These are phyloP conservation scores for Onthophagus taurus DNA, from an alignment of 1,140 invertebrate genomes.

Conservation along the genomic window DNA sequence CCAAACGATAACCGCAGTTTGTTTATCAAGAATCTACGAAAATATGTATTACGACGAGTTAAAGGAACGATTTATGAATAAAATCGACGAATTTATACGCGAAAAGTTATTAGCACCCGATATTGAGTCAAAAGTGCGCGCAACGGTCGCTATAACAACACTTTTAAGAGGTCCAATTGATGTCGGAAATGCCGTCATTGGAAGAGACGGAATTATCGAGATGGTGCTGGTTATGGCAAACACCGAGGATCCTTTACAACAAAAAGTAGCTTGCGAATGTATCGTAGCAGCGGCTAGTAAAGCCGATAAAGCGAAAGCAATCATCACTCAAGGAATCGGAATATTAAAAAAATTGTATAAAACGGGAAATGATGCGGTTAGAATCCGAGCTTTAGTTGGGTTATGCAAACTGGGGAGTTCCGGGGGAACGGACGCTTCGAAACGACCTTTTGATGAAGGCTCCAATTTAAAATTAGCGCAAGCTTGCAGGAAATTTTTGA, in stretches of 20 bases:
- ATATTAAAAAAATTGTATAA: slow-evolving; percentile 92
- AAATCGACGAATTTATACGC: slow-evolving; percentile 82
- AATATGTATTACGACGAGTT: slow-evolving; percentile 88
- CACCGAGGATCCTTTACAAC: slow-evolving; percentile 71
- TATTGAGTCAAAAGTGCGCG: slow-evolving; percentile 81
- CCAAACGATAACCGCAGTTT: slow-evolving; percentile 77
- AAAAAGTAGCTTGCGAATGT: slow-evolving; percentile 92
- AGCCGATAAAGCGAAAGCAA: slow-evolving; percentile 90
- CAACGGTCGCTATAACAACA: slow-evolving; percentile 81
- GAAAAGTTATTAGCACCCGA: slow-evolving; percentile 77
- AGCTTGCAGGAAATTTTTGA: slow-evolving; percentile 84
- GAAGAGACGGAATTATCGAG: slow-evolving; percentile 86
- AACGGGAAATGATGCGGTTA: slow-evolving; percentile 83
- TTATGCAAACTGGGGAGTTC: slow-evolving; percentile 94
- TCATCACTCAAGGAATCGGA: slow-evolving; percentile 84
- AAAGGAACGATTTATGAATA: slow-evolving; percentile 63
- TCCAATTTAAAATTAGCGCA: slow-evolving; percentile 87
- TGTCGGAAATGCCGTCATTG: slow-evolving; percentile 86
- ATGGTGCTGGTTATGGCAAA: slow-evolving; percentile 97
- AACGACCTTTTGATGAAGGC: slow-evolving; percentile 90
- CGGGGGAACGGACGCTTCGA: slow-evolving; percentile 91
- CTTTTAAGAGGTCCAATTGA: slow-evolving; percentile 86
- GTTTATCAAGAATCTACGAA: slow-evolving; percentile 81
- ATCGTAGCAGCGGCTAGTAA: slow-evolving; percentile 94
- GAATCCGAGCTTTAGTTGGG: slow-evolving; percentile 83